Base-by-base conservation (phyloP, 2,888 invertebrate genomes). In the Mythimna ferrago region DNA sequence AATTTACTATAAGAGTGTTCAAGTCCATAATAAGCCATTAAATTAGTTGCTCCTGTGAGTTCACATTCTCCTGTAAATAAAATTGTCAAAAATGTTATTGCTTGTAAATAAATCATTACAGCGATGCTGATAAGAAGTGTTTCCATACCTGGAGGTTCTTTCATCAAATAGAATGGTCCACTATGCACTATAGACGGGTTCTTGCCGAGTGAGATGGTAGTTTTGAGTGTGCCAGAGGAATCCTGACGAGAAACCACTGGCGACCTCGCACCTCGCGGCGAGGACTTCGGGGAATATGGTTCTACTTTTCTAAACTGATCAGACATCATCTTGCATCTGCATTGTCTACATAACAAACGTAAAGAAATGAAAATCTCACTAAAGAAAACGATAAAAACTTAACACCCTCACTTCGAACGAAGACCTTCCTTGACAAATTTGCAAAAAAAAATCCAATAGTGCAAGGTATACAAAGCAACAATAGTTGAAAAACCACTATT, bases 1-100 rank as follows among this genome's bases (percentile, higher is more conserved):
- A 99, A 99, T 97, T 99, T 99, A 95, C 98, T 99, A 94, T 99
- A 99, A 32, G 99, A 99, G 96, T 99, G 99, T 96, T 99, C 99
- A 82, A 99, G 97, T 85, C 98, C 99, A 97, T 99, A 98, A 97
- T 98, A 98, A 91, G 98, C 98, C 98, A 99, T 99, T 94, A 99
- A 97, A 97, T 99, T 99, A 87, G 98, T 99, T 89, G 99, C 99
- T 82, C 99, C 99, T 80, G 99, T 99, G 87, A 99, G 96, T 95
- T 99, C 99, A 93, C 98, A 98, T 97, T 98, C 98, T 94, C 97
- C 99, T 98, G 93, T 71, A 96, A 92, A 82, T 77, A 87, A 87
- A 81, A 64, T 70, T 72, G 54, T 53, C 44, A 77, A 63, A 62
- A 65, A 65, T 66, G 38, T 71, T 80, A 57, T 11, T 35, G 38